Percentiles rank a stretch among this genome's conserved stretches.
These are phyloP conservation scores for Phycodurus eques DNA, from an alignment of 2,113 vertebrate species.

Conservation along the genomic window DNA sequence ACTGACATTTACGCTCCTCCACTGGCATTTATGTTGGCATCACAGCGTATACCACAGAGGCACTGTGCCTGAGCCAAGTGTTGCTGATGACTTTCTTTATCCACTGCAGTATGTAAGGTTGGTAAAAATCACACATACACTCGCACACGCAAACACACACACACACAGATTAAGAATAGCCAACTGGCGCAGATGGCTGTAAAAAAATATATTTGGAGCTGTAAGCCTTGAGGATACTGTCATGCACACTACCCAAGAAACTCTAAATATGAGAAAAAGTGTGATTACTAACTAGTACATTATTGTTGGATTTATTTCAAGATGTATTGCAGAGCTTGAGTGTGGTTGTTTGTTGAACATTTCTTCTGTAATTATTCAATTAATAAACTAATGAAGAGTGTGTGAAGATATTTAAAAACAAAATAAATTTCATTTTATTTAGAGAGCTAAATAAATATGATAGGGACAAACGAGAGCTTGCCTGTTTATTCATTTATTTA, in stretches of 20 bases:
- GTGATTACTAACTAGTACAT: constrained; percentile 39
- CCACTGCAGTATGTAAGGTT: constrained; percentile 53
- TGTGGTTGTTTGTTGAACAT: constrained; percentile 5
- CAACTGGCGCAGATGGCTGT: constrained; percentile 76
- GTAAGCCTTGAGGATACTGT: constrained; percentile 66
- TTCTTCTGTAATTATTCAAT: constrained; percentile 11
- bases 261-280: constrained; percentile 1
- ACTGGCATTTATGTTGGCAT: constrained; percentile 70
- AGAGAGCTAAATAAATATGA: neutral
- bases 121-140: constrained; percentile 50
- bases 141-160: constrained; percentile 38
- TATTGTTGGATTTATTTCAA: constrained; percentile 26
- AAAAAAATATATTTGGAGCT: constrained; percentile 72
- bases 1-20: constrained; percentile 67
- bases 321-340: neutral
- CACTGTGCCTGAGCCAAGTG: constrained; percentile 55
- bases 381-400: neutral
- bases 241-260: constrained; percentile 67
- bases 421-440: neutral
- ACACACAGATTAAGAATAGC: constrained; percentile 66
- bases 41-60: constrained; percentile 52
- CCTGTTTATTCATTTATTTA: neutral
- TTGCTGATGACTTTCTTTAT: constrained; percentile 67
- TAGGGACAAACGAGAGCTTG: neutral
- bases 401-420: neutral